Evolutionary conservation across 2,888 invertebrate species (phyloP).

Genomic region (Choristoneura rosaceana): DNA sequence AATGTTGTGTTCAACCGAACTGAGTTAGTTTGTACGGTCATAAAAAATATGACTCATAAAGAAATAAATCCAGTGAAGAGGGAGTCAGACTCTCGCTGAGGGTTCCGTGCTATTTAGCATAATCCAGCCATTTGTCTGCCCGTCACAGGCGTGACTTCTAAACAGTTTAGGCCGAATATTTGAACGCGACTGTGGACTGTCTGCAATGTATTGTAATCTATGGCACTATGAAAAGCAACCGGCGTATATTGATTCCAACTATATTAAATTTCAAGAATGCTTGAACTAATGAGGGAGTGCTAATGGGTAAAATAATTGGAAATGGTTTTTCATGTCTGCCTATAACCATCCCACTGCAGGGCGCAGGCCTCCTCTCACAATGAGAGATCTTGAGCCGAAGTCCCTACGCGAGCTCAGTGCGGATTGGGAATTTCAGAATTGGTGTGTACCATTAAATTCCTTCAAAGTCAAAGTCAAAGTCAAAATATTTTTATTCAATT

Average conservation of each 20-base stretch:
- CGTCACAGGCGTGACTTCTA: constrained; percentile 36
- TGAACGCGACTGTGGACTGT: constrained; percentile 1
- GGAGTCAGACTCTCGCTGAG: constrained; percentile 22
- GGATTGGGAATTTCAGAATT: too few relatives aligned
- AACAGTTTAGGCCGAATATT: constrained; percentile 36
- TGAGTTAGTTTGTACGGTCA: constrained; percentile 8
- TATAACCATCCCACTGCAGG: too few relatives aligned
- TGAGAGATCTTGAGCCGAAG: too few relatives aligned
- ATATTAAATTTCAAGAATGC: not conserved
- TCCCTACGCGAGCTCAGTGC: too few relatives aligned
- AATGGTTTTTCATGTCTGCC: not conserved
- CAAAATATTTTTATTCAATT: too few relatives aligned
- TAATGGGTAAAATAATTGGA: not conserved
- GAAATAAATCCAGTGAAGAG: constrained; percentile 35
- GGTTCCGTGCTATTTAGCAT: constrained; percentile 32
- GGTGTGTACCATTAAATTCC: too few relatives aligned
- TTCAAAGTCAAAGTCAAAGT: too few relatives aligned
- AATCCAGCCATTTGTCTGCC: constrained; percentile 39
- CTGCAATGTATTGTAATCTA: constrained; percentile 7
- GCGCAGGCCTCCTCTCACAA: too few relatives aligned
- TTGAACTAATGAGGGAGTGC: not conserved
- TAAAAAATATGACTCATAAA: constrained; percentile 32
- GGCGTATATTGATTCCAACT: not conserved
- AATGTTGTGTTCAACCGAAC: not conserved
- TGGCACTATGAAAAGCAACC: not conserved